A percentile compares a stretch with the other conserved stretches of the same genome.
phyloP scores from a whole-genome alignment of 2,888 invertebrate genomes.

The Mesorhabditis spiculigera region DNA sequence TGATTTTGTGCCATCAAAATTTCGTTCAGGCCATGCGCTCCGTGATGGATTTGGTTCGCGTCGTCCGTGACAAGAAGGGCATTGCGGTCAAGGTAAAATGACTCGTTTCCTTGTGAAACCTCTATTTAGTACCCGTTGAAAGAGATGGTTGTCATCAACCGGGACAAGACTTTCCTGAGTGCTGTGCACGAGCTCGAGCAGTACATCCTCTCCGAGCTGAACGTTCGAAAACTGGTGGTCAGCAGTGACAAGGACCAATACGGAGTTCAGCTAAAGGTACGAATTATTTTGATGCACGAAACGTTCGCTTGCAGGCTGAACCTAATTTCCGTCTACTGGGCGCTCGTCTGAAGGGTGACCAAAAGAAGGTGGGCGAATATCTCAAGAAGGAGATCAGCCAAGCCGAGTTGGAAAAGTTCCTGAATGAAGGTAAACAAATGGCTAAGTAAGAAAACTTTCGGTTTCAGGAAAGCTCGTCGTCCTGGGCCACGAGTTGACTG shows the following conservation, averaged over 20 bases:
- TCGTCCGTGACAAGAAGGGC: constrained; percentile 85
- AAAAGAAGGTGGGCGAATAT: constrained; percentile 79
- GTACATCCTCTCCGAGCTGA: constrained; percentile 87
- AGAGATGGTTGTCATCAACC: constrained; percentile 90
- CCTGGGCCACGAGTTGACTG: constrained; percentile 71
- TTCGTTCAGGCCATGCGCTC: constrained; percentile 76
- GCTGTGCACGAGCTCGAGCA: constrained; percentile 76
- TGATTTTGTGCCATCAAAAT: background rate
- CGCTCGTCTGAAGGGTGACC: constrained; percentile 80
- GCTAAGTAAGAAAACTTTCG: background rate
- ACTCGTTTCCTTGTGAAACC: background rate
- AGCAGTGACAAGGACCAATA: constrained; percentile 87
- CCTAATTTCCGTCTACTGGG: constrained; percentile 91
- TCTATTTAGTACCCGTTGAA: constrained; percentile 77
- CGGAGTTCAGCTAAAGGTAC: constrained; percentile 74
- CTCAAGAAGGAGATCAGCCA: constrained; percentile 75
- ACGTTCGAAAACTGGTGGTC: constrained; percentile 78
- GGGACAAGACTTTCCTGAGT: constrained; percentile 73
- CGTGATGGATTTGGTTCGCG: constrained; percentile 87
- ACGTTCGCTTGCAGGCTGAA: constrained; percentile 68
- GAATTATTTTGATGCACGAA: background rate
- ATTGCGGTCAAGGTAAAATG: constrained; percentile 76
- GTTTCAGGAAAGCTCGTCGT: constrained; percentile 69
- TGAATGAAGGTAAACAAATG: constrained; percentile 64
- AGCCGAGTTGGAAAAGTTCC: constrained; percentile 74